Percentiles rank a stretch among this genome's conserved stretches.
Conservation (phyloP, 2,797 vertebrate species). For the Sebastes nivosus region DNA sequence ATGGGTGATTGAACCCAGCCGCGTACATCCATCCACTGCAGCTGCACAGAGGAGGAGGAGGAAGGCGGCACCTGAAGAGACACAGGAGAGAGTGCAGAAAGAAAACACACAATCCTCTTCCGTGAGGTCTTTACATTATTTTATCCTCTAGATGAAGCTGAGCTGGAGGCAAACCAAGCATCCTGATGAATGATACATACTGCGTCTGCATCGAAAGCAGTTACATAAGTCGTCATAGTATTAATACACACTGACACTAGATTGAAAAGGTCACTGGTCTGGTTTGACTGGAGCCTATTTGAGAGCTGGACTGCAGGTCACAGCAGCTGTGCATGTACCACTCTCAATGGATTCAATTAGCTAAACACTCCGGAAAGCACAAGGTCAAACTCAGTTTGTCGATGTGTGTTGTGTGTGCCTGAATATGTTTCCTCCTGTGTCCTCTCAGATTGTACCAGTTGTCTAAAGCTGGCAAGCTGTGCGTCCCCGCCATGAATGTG, state of each 20-base stretch:
- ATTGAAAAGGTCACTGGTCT: slow-evolving; percentile 31
- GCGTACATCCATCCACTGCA: too few relatives aligned
- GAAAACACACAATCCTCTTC: neutral
- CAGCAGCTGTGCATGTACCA: slow-evolving; percentile 23
- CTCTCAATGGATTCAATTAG: slow-evolving; percentile 56
- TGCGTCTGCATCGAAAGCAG: slow-evolving; percentile 4
- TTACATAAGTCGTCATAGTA: slow-evolving; percentile 13
- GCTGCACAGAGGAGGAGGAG: too few relatives aligned
- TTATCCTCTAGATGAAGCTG: slow-evolving; percentile 9
- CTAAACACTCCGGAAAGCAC: slow-evolving; percentile 23
- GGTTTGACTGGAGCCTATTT: slow-evolving; percentile 28
- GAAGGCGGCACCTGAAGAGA: too few relatives aligned
- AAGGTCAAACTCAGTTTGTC: slow-evolving; percentile 17
- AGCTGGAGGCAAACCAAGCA: neutral
- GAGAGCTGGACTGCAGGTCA: slow-evolving; percentile 7
- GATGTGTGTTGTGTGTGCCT: slow-evolving; percentile 16
- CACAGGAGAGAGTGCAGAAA: too few relatives aligned
- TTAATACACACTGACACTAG: slow-evolving; percentile 25
- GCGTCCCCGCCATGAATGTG: slow-evolving; percentile 98
- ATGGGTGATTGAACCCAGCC: too few relatives aligned
- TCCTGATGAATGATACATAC: neutral
- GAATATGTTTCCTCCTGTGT: slow-evolving; percentile 40
- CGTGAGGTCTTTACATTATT: neutral
- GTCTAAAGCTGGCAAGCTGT: slow-evolving; percentile 97
- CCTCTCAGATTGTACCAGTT: slow-evolving; percentile 93